Base-by-base conservation (phyloP, 2,797 vertebrate genomes). In the Rhinophrynus dorsalis region DNA sequence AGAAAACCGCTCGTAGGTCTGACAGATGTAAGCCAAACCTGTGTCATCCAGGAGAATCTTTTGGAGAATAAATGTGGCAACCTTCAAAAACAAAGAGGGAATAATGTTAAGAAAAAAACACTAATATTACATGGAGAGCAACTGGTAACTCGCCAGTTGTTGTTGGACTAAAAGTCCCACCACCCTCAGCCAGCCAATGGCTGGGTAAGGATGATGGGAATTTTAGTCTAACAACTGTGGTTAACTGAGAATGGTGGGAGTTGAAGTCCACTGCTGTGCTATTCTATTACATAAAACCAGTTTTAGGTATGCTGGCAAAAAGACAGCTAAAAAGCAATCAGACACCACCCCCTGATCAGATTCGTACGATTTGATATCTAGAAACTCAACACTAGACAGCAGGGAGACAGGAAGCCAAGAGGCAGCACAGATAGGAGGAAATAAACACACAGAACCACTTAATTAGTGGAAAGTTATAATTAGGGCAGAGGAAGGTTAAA, bases 11-110 rank as follows among this genome's bases (percentile, higher is more conserved):
- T 99, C 97, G 0, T 99, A 99, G 0, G 96, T 98, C 87, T 99
- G 97, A 79, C 97, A 99, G 76, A 98, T 98, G 24, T 99, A 98
- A 9, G 97, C 96, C 81, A 99, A 84, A 6, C 97, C 97, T 37
- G 97, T 99, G 85, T 99, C 97, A 80, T 99, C 97, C 83, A 99
- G 67, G 32, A 99, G 90, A 59, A 99, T 98, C 88, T 98, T 99
- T 88, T 99, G 96, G 37, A 99, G 88, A 79, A 99, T 99, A 79
- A 99, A 98, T 0, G 97, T 99, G 73, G 97, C 97, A 87, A 99
- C 97, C 97, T 99, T 12, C 2, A 37, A 47, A n/a, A 32, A 70
- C 1, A 32, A 29, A 64, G 76, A 26, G 80, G 67, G 79, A 38
- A 20, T 3, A n/a, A n/a, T n/a, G n/a, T 35, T 47, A 17, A 3